A percentile compares a stretch with the other conserved stretches of the same genome.
Conservation (phyloP, 2,888 invertebrate species). For the Aporophyla nigra region DNA sequence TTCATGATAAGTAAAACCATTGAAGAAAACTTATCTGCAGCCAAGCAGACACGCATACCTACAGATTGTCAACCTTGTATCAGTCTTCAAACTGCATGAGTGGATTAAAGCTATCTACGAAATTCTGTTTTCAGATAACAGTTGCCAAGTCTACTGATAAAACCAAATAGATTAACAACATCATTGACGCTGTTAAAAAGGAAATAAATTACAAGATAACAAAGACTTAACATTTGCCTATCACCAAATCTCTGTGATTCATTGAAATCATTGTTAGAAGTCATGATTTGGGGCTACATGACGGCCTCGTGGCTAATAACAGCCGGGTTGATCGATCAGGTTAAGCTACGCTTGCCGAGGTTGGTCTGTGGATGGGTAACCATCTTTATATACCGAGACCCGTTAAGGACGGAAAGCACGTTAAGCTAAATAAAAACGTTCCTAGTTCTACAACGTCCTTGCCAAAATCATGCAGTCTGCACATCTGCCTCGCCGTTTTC, state of each 20-base stretch:
- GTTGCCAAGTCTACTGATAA: constrained; percentile 44
- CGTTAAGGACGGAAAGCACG: too few species aligned
- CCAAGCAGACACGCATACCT: not conserved
- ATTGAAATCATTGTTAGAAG: constrained; percentile 9
- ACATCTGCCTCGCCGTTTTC: too few species aligned
- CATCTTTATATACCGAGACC: too few species aligned
- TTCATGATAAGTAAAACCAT: constrained; percentile 14
- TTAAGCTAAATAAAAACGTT: too few species aligned
- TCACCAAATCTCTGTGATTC: not conserved
- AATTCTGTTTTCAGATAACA: constrained; percentile 16
- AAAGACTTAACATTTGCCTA: constrained; percentile 13
- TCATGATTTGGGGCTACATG: not conserved
- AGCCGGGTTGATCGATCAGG: too few species aligned
- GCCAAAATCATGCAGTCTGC: too few species aligned
- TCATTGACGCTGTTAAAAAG: constrained; percentile 10
- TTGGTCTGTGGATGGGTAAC: too few species aligned
- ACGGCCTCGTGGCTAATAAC: too few species aligned
- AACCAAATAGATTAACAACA: constrained; percentile 21
- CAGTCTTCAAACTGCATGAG: constrained; percentile 3
- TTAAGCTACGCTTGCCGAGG: too few species aligned
- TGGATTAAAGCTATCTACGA: constrained; percentile 12
- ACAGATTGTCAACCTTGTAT: constrained; percentile 15
- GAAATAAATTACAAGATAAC: constrained; percentile 35
- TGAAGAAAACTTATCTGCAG: not conserved
- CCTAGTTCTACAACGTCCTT: too few species aligned